Evolutionary conservation across 2,888 invertebrate species (phyloP).

Genomic region (Meloe dianella): DNA sequence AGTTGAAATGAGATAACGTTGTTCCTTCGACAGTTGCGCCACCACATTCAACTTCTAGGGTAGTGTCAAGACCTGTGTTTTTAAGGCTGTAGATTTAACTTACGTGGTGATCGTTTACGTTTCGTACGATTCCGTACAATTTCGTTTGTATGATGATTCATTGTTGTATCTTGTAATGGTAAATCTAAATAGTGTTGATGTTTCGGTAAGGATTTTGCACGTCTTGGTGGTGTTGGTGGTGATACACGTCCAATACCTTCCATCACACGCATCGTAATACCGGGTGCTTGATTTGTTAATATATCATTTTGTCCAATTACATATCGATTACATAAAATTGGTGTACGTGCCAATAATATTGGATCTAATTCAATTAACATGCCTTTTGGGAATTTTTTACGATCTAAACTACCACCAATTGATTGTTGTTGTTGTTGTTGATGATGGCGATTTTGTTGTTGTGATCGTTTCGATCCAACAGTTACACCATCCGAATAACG

Average conservation of each 20-base stretch:
- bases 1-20: too few relatives aligned
- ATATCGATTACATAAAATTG: constrained; percentile 75
- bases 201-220: constrained; percentile 48
- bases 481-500: constrained; percentile 50
- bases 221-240: constrained; percentile 33
- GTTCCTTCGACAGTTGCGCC: too few relatives aligned
- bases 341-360: constrained; percentile 61
- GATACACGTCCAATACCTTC: constrained; percentile 30
- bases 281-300: constrained; percentile 50
- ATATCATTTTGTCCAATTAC: constrained; percentile 64
- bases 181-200: constrained; percentile 18
- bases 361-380: constrained; percentile 54
- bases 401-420: constrained; percentile 53
- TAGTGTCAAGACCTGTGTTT: too few relatives aligned
- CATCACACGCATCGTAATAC: constrained; percentile 37
- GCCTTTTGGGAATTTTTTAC: constrained; percentile 45
- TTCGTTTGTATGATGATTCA: constrained; percentile 30
- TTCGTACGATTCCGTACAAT: constrained; percentile 4
- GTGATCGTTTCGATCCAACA: constrained; percentile 33
- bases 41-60: too few relatives aligned
- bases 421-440: constrained; percentile 16
- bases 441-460: constrained; percentile 32
- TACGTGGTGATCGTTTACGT: constrained; percentile 24
- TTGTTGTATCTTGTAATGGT: constrained; percentile 1
- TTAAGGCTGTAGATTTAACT: too few relatives aligned